Evolutionary conservation across 2,888 invertebrate genomes (phyloP), one percentile per base, ranked within the genome.

Genomic region (Prionchulus punctatus): DNA sequence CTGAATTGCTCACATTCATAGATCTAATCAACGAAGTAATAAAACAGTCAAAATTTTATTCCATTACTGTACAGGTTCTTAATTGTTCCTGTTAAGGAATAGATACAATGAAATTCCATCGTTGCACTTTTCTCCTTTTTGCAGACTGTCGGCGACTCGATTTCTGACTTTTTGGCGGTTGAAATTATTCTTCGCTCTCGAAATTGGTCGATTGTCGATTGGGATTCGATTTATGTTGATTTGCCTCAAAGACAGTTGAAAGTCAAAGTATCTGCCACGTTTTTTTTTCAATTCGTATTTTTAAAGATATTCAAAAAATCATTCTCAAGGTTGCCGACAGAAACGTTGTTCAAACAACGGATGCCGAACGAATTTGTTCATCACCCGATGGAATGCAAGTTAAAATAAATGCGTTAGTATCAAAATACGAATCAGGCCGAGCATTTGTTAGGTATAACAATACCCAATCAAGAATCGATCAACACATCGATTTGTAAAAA

Each of bases 111-210:
- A n/a, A n/a, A n/a, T n/a, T 36, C 36, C 18, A 36, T 12, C 18
- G 12, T 7, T 36, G 7, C 36, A 36, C 36, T 36, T 36, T 36
- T 58, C 49, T 50, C 49, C 25, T 1, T 42, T 50, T 18, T 43
- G n/a, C 30, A 62, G 58, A 47, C 65, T 66, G 73, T 96, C 0
- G 98, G 98, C 0, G 98, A 98, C 76, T 96, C 96, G 1, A 82
- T 98, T 55, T 90, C 94, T 0, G 96, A 96, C 70, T 79, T 98
- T 80, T 77, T 99, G 57, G 72, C 92, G 2, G 91, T 96, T 1
- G 98, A 99, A 74, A 82, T 84, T 0, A 84, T 94, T 53, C 78
- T 98, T 27, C 81, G 83, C 64, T 80, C 82, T 1, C 81, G 82
- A 60, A 89, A 85, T 2, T 87, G 86, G 83, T 78, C 80, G 64